Base-by-base conservation (phyloP, 2,113 vertebrate species). In the Panurus biarmicus region DNA sequence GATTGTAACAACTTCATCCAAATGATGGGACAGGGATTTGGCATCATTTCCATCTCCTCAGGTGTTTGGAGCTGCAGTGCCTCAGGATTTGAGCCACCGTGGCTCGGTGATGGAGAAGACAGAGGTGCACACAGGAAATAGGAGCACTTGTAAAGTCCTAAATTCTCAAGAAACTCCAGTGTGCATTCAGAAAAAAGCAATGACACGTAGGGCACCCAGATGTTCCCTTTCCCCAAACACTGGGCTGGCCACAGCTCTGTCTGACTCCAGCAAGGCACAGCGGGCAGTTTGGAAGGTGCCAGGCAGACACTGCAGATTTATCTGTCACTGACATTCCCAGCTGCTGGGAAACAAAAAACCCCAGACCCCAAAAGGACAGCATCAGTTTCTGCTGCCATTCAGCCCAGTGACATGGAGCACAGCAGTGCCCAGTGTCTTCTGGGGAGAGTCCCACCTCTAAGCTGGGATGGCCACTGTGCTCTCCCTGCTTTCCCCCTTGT, bases 171-270 rank as follows among this genome's bases (percentile, higher is more conserved):
- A 66, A 83, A 58, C 9, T 42, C 4, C 3, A 25, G 24, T 11
- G 16, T 53, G 31, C 13, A 4, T 64, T 64, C 23, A 67, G 47
- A 73, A 70, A 69, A 88, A 74, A 35, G 1, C 6, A 31, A 36
- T 42, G 22, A 8, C 45, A 45, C 1, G 1, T 3, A 4, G 11
- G 7, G 4, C 14, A 29, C 1, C n/a, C n/a, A n/a, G n/a, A n/a
- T n/a, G n/a, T n/a, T n/a, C n/a, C n/a, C n/a, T n/a, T n/a, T n/a
- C n/a, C n/a, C n/a, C n/a, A n/a, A n/a, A n/a, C n/a, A 23, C 13
- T 40, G 31, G 18, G 26, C 24, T 82, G 0, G 0, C 36, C 71
- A 24, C 22, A 70, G 28, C 20, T 51, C 42, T 44, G 19, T 48
- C 57, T 82, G 58, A 24, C 20, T 67, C 48, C 73, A 89, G 23